Conservation (phyloP, 2,888 invertebrate species). For the Lasioglossum malachurum region DNA sequence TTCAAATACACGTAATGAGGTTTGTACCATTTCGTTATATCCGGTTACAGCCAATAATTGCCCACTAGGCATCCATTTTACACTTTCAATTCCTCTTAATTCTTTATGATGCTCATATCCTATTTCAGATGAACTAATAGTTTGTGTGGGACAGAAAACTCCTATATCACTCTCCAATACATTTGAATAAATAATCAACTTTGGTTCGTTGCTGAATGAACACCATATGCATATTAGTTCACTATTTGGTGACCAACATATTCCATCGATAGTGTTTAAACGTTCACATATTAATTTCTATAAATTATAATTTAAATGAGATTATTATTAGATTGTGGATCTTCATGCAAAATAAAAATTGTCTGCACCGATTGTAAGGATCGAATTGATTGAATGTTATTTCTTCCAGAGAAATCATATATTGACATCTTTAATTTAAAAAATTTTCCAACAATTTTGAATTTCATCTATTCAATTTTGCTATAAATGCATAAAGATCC, state of each 20-base stretch:
- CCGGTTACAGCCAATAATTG: conserved; percentile 81
- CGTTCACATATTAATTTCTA: conserved; percentile 82
- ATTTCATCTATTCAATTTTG: too few species aligned
- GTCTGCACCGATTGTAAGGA: too few species aligned
- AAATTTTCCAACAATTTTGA: too few species aligned
- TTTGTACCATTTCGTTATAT: conserved; percentile 80
- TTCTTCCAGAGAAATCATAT: too few species aligned
- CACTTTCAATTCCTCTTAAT: conserved; percentile 79
- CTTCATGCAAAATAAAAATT: too few species aligned
- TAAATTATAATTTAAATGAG: conserved; percentile 42
- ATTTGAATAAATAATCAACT: conserved; percentile 80
- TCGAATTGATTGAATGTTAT: too few species aligned
- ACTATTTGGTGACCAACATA: conserved; percentile 81
- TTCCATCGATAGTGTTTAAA: conserved; percentile 78
- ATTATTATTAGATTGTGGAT: not conserved
- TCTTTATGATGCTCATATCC: conserved; percentile 50
- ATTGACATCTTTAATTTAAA: too few species aligned
- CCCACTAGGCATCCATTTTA: conserved; percentile 81
- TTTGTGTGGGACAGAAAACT: conserved; percentile 73
- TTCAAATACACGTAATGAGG: conserved; percentile 7
- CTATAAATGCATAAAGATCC: too few species aligned
- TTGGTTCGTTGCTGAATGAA: conserved; percentile 76
- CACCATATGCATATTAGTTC: conserved; percentile 82
- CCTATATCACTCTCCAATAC: conserved; percentile 78
- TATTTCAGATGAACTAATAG: not conserved